phyloP scores from a whole-genome alignment of 1,140 invertebrate genomes.

The Sarcophaga bullata region DNA sequence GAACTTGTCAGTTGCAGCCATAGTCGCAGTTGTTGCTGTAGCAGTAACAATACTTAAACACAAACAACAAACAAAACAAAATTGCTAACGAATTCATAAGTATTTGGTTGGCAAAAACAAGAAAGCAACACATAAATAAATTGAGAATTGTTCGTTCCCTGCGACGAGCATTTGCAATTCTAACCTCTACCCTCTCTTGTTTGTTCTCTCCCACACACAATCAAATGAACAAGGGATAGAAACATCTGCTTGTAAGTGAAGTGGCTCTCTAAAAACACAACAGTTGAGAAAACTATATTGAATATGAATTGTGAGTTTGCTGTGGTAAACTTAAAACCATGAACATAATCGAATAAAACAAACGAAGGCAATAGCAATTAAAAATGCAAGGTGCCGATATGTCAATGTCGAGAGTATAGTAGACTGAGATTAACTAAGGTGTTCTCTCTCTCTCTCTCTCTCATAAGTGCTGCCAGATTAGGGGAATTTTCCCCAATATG shows the following conservation, averaged over 20 bases:
- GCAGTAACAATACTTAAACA: slow-evolving; percentile 4
- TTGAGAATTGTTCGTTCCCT: no score
- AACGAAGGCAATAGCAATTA: neutral
- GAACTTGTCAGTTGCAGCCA: slow-evolving; percentile 47
- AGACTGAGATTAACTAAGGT: neutral
- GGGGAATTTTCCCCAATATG: no score
- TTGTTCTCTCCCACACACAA: neutral
- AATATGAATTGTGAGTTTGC: neutral
- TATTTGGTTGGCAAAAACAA: neutral
- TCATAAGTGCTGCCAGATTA: neutral
- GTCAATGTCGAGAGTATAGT: slow-evolving; percentile 18
- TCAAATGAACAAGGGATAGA: neutral
- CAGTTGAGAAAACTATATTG: slow-evolving; percentile 27
- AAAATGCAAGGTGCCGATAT: slow-evolving; percentile 30
- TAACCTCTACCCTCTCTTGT: neutral
- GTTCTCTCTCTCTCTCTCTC: neutral
- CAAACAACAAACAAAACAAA: neutral
- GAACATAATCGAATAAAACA: neutral
- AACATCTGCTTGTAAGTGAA: slow-evolving; percentile 6
- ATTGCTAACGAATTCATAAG: no score
- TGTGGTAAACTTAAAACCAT: neutral
- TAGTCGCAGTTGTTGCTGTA: neutral
- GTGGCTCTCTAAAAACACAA: neutral
- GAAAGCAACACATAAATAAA: no score
- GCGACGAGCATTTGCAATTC: neutral